These are phyloP conservation scores for Physocephala rufipes DNA, from an alignment of 2,888 invertebrate species.

Conservation along the genomic window DNA sequence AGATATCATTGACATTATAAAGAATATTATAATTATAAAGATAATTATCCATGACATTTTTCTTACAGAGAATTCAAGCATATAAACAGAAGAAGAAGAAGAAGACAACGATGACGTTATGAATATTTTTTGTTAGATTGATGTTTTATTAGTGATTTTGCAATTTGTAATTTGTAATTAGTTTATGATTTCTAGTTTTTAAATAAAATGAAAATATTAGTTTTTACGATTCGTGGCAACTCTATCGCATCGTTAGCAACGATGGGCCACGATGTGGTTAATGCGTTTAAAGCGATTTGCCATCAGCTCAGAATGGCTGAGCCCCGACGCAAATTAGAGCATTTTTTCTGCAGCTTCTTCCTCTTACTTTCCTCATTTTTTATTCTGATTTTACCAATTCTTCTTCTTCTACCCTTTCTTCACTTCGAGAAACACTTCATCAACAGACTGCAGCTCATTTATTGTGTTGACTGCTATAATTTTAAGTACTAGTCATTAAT, in stretches of 20 bases:
- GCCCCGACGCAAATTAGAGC: conserved; percentile 53
- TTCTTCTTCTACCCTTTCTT: not conserved
- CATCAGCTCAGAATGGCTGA: conserved; percentile 1
- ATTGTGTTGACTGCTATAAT: conserved; percentile 41
- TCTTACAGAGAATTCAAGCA: no score
- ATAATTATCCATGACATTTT: no score
- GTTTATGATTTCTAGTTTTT: no score
- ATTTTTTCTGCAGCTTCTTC: conserved; percentile 6
- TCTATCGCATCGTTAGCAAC: not conserved
- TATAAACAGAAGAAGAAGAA: no score
- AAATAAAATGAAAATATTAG: no score
- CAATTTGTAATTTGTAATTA: no score
- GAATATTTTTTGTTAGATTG: no score
- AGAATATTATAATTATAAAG: no score
- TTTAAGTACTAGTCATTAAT: conserved; percentile 62
- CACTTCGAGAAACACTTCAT: conserved; percentile 30
- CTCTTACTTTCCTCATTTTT: not conserved
- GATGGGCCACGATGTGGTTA: not conserved
- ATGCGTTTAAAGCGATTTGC: conserved; percentile 9
- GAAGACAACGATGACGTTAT: no score
- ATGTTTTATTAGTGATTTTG: no score
- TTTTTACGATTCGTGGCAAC: not conserved
- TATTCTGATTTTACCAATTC: not conserved
- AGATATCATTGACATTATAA: no score
- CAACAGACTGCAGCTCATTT: conserved; percentile 47